phyloP scores from a whole-genome alignment of 2,113 vertebrate genomes.

The Pithys albifrons region DNA sequence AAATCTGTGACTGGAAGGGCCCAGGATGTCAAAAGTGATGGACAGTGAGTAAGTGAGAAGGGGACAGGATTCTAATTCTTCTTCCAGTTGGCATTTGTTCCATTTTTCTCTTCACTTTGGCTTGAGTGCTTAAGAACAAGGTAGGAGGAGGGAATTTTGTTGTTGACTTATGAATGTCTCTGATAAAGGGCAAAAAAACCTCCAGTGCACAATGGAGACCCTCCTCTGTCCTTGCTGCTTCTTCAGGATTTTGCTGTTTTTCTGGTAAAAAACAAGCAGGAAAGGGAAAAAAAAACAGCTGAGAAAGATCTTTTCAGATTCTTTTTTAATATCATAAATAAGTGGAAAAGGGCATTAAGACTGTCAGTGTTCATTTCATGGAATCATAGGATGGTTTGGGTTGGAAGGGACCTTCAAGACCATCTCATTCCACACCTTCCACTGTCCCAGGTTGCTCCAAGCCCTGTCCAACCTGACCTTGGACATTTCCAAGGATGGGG shows the following conservation, averaged over 20 bases:
- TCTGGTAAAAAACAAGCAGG: background rate
- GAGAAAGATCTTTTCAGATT: background rate
- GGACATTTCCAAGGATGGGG: background rate
- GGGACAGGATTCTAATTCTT: background rate
- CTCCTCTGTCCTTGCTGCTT: background rate
- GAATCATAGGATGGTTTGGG: background rate
- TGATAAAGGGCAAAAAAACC: background rate
- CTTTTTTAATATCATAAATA: background rate
- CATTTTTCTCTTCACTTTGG: background rate
- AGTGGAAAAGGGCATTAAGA: background rate
- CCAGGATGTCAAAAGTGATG: background rate
- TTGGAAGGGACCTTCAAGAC: background rate
- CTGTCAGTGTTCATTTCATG: background rate
- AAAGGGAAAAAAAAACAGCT: rapidly evolving
- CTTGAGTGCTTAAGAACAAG: background rate
- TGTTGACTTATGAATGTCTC: background rate
- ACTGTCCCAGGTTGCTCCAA: background rate
- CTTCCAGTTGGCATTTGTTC: background rate
- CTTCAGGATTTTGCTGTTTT: background rate
- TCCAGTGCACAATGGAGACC: background rate
- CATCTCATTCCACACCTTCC: background rate
- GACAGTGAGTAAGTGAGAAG: background rate
- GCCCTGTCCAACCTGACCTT: background rate
- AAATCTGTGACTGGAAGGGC: background rate
- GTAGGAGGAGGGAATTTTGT: background rate